Evolutionary conservation across 1,140 invertebrate genomes (phyloP).

Genomic region (Pseudomyrmex gracilis): DNA sequence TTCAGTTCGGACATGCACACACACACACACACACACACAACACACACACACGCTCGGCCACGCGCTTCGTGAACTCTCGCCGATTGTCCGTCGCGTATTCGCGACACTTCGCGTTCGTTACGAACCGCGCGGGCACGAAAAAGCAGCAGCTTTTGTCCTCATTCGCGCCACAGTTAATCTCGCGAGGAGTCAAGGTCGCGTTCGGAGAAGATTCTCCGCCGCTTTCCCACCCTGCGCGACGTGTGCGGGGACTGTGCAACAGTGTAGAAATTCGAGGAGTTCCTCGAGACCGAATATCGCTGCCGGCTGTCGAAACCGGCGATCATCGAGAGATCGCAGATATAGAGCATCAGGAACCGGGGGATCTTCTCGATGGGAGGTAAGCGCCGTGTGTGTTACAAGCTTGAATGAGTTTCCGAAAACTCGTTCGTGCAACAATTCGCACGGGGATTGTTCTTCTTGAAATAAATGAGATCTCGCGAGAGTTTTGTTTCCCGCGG

Average conservation of each 20-base stretch:
- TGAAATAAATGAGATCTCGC: background rate
- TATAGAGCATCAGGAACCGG: no score
- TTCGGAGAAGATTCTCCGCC: background rate
- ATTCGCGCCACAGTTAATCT: background rate
- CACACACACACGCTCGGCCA: background rate
- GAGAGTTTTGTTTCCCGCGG: constrained; percentile 1
- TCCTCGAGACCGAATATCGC: background rate
- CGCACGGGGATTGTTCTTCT: constrained; percentile 26
- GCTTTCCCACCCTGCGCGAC: background rate
- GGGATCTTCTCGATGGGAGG: no score
- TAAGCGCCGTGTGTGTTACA: no score
- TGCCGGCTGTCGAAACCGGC: background rate
- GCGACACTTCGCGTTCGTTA: no score
- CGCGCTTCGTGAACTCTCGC: background rate
- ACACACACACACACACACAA: background rate
- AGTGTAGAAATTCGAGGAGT: background rate
- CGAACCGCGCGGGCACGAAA: no score
- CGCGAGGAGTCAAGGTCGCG: constrained; percentile 44
- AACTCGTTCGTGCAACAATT: no score
- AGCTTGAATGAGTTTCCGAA: no score
- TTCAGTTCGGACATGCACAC: background rate
- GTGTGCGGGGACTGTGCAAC: background rate
- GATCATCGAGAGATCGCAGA: background rate
- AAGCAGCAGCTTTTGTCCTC: no score
- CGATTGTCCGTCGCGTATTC: background rate